Percentiles rank a stretch among this genome's conserved stretches.
These are phyloP conservation scores for Gallinago solitaria DNA, from an alignment of 2,797 vertebrate genomes.

Conservation along the genomic window DNA sequence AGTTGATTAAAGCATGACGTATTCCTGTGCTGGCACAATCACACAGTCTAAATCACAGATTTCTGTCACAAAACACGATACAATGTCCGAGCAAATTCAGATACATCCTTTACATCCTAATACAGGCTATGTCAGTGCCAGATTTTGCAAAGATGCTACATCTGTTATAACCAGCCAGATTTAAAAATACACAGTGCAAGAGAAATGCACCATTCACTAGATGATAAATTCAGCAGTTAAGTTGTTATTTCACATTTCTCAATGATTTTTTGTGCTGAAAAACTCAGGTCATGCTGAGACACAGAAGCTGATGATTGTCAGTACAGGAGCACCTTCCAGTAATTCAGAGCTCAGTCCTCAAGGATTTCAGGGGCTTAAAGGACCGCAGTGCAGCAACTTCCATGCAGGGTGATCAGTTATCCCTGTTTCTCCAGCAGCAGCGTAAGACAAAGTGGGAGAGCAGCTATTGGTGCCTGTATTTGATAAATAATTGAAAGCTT, in stretches of 20 bases:
- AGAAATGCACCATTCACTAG: background rate
- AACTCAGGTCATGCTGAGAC: background rate
- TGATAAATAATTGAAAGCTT: background rate
- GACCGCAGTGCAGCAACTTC: background rate
- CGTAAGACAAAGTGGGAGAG: background rate
- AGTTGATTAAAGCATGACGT: background rate
- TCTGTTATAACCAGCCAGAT: background rate
- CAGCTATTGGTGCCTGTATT: background rate
- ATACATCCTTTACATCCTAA: background rate
- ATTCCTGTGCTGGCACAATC: background rate
- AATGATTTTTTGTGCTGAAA: background rate
- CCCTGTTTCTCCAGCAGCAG: background rate
- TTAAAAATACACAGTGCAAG: background rate
- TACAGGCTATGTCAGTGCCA: background rate
- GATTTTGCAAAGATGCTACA: background rate
- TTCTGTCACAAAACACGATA: background rate
- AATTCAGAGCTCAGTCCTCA: background rate
- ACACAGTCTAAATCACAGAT: background rate
- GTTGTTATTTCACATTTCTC: background rate
- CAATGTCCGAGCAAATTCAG: background rate
- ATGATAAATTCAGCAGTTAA: background rate
- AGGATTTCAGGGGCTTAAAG: background rate
- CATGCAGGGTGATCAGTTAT: background rate
- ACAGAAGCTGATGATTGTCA: fast-evolving
- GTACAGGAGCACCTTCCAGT: background rate